Evolutionary conservation across 1,140 invertebrate genomes (phyloP).

Genomic region (Orius laevigatus): DNA sequence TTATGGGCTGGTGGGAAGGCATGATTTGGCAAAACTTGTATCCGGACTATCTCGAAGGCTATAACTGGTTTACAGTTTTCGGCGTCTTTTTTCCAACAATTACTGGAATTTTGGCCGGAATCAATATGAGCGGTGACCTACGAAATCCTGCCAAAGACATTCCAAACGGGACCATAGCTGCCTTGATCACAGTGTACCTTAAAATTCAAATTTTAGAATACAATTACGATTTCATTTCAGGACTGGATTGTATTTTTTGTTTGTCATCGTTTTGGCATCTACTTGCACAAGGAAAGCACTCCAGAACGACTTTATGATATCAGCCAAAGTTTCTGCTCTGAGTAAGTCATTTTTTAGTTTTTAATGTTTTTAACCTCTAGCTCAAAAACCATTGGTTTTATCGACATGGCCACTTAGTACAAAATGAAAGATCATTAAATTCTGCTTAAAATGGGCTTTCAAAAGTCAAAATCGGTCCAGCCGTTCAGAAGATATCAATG

Average conservation of each 20-base stretch:
- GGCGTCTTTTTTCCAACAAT: slow-evolving; percentile 91
- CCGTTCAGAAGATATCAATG: no score
- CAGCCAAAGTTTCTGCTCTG: slow-evolving; percentile 69
- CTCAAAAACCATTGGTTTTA: no score
- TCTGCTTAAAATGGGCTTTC: no score
- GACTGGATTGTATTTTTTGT: slow-evolving; percentile 77
- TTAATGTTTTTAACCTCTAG: no score
- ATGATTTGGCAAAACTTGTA: slow-evolving; percentile 71
- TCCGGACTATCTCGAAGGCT: slow-evolving; percentile 56
- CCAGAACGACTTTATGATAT: slow-evolving; percentile 74
- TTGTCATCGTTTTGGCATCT: slow-evolving; percentile 74
- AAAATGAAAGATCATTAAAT: no score
- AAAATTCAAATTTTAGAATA: neutral
- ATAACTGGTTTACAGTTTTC: slow-evolving; percentile 83
- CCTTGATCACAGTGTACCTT: slow-evolving; percentile 65
- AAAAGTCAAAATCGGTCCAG: no score
- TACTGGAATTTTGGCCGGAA: slow-evolving; percentile 83
- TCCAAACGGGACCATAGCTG: slow-evolving; percentile 82
- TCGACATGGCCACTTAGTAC: no score
- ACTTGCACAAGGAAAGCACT: slow-evolving; percentile 62
- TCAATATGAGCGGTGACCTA: slow-evolving; percentile 96
- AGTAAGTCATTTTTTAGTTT: slow-evolving; percentile 25
- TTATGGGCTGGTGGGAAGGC: slow-evolving; percentile 65
- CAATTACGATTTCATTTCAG: slow-evolving; percentile 35
- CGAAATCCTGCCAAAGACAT: slow-evolving; percentile 80